These are phyloP conservation scores for Anser brachyrhynchus DNA, from an alignment of 2,113 vertebrate species.

Conservation along the genomic window DNA sequence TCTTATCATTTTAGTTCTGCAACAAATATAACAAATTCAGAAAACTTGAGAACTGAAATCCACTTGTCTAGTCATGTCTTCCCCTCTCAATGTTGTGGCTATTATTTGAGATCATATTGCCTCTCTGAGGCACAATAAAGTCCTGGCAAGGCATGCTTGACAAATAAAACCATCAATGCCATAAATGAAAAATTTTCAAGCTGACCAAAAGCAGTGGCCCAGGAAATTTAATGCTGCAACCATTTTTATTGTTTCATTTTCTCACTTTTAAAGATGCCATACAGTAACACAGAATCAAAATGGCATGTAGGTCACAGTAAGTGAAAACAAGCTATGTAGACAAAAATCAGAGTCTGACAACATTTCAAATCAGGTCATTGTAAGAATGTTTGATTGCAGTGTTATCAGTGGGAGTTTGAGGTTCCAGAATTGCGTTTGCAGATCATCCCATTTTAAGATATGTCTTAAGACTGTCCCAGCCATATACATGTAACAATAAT, in stretches of 20 bases:
- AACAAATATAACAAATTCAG: background rate
- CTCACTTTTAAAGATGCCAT: background rate
- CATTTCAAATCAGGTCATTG: background rate
- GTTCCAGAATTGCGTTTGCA: background rate
- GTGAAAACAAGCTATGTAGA: background rate
- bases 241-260: constrained; percentile 19
- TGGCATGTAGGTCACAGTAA: background rate
- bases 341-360: background rate
- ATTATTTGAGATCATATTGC: background rate
- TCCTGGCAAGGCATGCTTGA: background rate
- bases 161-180: background rate
- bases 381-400: background rate
- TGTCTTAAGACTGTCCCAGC: background rate
- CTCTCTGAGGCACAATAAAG: background rate
- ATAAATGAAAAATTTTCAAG: constrained; percentile 30
- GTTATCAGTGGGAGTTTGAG: background rate
- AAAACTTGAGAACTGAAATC: background rate
- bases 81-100: background rate
- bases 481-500: background rate
- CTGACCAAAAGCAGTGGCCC: background rate
- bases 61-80: background rate
- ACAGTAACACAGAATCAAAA: constrained; percentile 9
- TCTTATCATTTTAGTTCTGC: background rate
- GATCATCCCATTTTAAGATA: background rate
- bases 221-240: constrained; percentile 36